These are phyloP conservation scores for Darevskia nairensis DNA, from an alignment of 2,797 vertebrate species.

Conservation along the genomic window DNA sequence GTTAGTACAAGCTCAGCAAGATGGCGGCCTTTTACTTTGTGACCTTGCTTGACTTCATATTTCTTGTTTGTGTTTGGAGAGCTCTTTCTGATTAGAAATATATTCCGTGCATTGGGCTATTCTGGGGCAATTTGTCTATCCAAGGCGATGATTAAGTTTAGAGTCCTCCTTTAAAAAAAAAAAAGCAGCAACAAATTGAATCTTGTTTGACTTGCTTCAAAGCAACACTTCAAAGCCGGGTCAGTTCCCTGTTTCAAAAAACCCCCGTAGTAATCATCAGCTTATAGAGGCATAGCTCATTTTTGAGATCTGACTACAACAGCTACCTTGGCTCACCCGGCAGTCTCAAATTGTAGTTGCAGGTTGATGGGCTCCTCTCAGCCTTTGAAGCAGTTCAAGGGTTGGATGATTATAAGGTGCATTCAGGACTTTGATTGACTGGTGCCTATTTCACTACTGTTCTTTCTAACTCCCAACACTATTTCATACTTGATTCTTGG, in stretches of 20 bases:
- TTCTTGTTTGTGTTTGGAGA: not conserved
- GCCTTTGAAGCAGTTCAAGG: not conserved
- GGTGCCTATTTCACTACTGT: not conserved
- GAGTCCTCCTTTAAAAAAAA: not conserved
- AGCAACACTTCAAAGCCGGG: not conserved
- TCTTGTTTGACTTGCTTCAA: constrained; percentile 5
- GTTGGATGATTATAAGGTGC: not conserved
- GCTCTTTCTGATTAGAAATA: not conserved
- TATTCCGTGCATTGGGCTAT: not conserved
- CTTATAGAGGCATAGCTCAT: not conserved
- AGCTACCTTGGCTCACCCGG: not conserved
- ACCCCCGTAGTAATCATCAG: not conserved
- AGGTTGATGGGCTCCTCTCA: not conserved
- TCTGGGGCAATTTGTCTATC: not conserved
- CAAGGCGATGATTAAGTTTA: not conserved
- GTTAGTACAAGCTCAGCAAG: not conserved
- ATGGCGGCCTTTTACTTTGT: not conserved
- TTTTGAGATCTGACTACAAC: not conserved
- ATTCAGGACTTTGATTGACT: not conserved
- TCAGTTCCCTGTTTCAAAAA: not conserved
- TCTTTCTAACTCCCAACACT: no score
- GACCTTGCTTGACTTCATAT: not conserved
- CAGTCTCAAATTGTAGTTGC: not conserved
- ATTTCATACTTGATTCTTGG: not conserved
- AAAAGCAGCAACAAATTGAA: not conserved